Base-by-base conservation (phyloP, 2,888 invertebrate species). In the Caenorhabditis uteleia region DNA sequence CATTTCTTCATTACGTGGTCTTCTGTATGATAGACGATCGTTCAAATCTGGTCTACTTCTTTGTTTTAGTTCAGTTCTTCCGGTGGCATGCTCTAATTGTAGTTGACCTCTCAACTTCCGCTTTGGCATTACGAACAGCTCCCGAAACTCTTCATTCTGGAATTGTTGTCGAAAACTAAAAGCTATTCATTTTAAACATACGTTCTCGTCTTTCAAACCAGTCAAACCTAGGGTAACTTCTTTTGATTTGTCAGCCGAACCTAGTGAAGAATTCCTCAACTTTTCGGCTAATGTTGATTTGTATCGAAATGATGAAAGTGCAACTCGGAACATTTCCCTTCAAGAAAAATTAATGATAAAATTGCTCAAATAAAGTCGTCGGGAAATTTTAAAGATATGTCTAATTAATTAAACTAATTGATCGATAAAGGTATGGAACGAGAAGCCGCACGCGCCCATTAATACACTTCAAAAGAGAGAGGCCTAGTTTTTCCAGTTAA, bases 71-170 rank as follows among this genome's bases (percentile, higher is more conserved):
- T 55, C 57, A 18, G 60, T 47, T 26, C 73, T 38, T 2, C 68
- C 80, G 2, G 80, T 80, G 36, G 74, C 71, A n/a, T 73, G 68
- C 50, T 80, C 79, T 21, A 80, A 45, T 29, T 70, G 69, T 16
- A 77, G 45, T 45, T 80, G 79, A 5, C 77, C 75, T 25, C 61
- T 56, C 10, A 80, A 68, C 56, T 80, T 80, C 18, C 80, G 66
- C 43, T 77, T 77, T 25, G 80, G 80, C 70, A 75, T 77, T 21
- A 80, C 65, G 57, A 64, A 80, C 18, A 76, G 43, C 44, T 76
- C 75, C n/a, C 74, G 74, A 56, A 78, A 80, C n/a, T 70, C 67
- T 34, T 77, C 75, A 14, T 71, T 75, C 74, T 79, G 46, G 8
- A 51, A 34, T 25, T 29, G 21, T 25, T 27, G 14, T 6, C 16